These are phyloP conservation scores for Falco punctatus DNA, from an alignment of 2,113 vertebrate species.

Conservation along the genomic window DNA sequence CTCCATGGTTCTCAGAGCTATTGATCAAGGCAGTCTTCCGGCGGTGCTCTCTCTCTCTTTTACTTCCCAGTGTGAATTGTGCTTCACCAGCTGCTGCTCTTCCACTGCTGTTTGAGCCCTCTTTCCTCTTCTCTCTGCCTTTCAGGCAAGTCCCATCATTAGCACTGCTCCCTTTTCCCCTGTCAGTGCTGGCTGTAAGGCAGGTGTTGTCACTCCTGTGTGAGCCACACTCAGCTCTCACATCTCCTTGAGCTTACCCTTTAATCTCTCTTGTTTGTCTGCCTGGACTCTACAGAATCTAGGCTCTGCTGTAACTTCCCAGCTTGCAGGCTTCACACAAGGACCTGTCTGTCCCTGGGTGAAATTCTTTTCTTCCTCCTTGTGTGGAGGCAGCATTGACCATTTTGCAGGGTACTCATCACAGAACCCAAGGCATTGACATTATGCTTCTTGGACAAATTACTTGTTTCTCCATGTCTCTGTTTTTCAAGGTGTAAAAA, in stretches of 20 bases:
- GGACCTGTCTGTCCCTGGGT: background rate
- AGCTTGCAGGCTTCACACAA: background rate
- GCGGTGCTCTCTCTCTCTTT: background rate
- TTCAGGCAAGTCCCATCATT: background rate
- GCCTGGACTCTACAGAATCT: background rate
- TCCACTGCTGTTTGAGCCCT: background rate
- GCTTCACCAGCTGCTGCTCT: background rate
- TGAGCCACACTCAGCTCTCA: background rate
- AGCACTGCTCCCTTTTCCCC: background rate
- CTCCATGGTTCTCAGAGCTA: background rate
- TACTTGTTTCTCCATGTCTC: background rate
- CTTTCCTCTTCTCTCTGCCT: background rate
- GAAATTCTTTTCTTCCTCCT: background rate
- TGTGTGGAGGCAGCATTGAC: background rate
- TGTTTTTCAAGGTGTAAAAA: background rate
- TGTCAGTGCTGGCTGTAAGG: background rate
- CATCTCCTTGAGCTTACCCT: background rate
- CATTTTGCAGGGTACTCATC: background rate
- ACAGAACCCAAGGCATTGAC: background rate
- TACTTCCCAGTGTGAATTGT: background rate
- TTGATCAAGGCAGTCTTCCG: background rate
- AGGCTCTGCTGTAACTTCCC: background rate
- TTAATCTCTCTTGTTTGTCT: background rate
- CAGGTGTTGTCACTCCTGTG: background rate
- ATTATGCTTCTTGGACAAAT: background rate